Evolutionary conservation across 2,888 invertebrate genomes (phyloP).

Genomic region (Himalopsyche anomala): DNA sequence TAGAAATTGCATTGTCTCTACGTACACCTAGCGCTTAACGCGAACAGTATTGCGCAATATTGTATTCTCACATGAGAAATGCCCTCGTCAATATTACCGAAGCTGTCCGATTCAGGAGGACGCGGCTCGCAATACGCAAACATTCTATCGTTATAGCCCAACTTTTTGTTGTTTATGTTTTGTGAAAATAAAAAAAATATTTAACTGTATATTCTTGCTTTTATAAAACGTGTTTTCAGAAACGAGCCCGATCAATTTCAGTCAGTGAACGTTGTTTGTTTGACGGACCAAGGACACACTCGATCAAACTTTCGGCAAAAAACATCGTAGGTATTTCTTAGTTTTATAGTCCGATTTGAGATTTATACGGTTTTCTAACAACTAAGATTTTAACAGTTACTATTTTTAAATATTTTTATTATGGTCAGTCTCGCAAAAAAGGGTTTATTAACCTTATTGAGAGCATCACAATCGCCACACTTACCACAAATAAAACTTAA

Average conservation of each 20-base stretch:
- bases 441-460: too few species aligned
- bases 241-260: background rate
- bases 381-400: too few species aligned
- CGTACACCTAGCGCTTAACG: conserved; percentile 36
- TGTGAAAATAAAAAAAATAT: background rate
- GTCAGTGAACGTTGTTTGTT: background rate
- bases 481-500: too few species aligned
- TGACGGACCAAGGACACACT: conserved; percentile 12
- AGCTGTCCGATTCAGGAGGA: conserved; percentile 36
- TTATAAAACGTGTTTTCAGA: conserved; percentile 35
- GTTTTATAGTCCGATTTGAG: too few species aligned
- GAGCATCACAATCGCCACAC: too few species aligned
- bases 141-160: background rate
- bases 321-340: background rate
- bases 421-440: too few species aligned
- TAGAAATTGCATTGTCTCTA: conserved; percentile 38
- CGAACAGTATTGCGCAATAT: conserved; percentile 45
- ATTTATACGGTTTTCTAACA: too few species aligned
- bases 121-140: background rate
- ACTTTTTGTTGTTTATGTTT: conserved; percentile 38
- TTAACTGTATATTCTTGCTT: background rate
- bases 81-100: background rate
- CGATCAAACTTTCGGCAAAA: conserved; percentile 22
- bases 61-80: conserved; percentile 26
- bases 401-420: too few species aligned